phyloP scores from a whole-genome alignment of 2,797 vertebrate species.

The Microctenopoma lineatum region DNA sequence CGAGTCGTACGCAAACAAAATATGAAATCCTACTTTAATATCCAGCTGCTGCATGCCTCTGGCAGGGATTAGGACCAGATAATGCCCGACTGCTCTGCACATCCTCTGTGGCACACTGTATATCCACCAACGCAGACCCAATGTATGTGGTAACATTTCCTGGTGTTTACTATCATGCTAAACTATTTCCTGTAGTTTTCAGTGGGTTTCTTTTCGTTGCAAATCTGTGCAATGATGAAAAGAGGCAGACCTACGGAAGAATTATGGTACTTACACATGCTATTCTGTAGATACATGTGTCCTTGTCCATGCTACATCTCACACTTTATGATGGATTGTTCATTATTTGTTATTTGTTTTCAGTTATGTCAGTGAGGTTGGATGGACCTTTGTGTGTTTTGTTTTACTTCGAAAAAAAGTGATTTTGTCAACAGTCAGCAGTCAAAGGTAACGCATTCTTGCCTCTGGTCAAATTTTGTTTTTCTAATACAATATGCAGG shows the following conservation, averaged over 20 bases:
- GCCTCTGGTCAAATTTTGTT: constrained; percentile 21
- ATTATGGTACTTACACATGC: not conserved
- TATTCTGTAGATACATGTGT: not conserved
- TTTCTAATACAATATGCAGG: constrained; percentile 22
- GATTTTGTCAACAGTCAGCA: constrained; percentile 5
- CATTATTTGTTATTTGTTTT: not conserved
- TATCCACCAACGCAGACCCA: constrained; percentile 36
- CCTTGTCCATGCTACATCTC: not conserved
- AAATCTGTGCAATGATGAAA: constrained; percentile 10
- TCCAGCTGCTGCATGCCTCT: constrained; percentile 66
- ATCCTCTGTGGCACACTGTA: constrained; percentile 45
- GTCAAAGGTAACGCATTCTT: constrained; percentile 12
- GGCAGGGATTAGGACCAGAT: constrained; percentile 71
- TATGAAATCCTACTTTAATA: constrained; percentile 61
- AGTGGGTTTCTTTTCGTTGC: constrained; percentile 15
- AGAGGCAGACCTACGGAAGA: constrained; percentile 6
- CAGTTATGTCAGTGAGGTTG: too few species aligned
- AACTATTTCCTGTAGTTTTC: constrained; percentile 12
- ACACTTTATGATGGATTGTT: too few species aligned
- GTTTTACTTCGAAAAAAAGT: constrained; percentile 15
- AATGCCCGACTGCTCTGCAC: constrained; percentile 46
- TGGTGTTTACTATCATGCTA: not conserved
- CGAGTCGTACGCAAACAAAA: constrained; percentile 21
- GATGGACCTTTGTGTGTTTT: not conserved
- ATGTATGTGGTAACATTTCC: constrained; percentile 3